Conservation (phyloP, 2,888 invertebrate species). For the Dasysyrphus tricinctus region DNA sequence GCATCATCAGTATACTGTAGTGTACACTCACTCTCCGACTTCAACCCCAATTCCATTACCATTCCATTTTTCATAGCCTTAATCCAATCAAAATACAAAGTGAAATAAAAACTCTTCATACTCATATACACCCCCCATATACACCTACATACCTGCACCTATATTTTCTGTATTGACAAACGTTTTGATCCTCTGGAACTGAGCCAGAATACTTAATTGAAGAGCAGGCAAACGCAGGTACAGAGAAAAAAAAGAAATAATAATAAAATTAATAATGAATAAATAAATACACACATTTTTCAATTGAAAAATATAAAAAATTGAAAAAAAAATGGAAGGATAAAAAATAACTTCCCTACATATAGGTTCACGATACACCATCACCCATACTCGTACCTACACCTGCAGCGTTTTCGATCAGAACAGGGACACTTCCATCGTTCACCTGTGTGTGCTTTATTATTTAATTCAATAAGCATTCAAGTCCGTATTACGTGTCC, state of each 20-base stretch:
- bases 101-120: conserved; percentile 7
- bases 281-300: conserved; percentile 68
- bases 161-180: conserved; percentile 63
- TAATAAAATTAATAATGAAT: conserved; percentile 73
- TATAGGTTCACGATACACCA: background rate
- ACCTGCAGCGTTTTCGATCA: conserved; percentile 7
- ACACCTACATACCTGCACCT: background rate
- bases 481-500: conserved; percentile 57
- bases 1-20: background rate
- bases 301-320: conserved; percentile 24
- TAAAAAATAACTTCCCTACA: background rate
- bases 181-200: conserved; percentile 68
- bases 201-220: conserved; percentile 66
- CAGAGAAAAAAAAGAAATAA: conserved; percentile 44
- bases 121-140: background rate
- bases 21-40: background rate
- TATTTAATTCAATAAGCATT: conserved; percentile 72
- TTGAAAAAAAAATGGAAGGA: background rate
- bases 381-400: background rate
- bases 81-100: conserved; percentile 62
- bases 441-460: conserved; percentile 65
- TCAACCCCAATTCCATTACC: background rate
- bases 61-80: conserved; percentile 19
- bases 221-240: conserved; percentile 24
- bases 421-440: conserved; percentile 33